Evolutionary conservation across 2,113 vertebrate species (phyloP).

Genomic region (Ochotona curzoniae): DNA sequence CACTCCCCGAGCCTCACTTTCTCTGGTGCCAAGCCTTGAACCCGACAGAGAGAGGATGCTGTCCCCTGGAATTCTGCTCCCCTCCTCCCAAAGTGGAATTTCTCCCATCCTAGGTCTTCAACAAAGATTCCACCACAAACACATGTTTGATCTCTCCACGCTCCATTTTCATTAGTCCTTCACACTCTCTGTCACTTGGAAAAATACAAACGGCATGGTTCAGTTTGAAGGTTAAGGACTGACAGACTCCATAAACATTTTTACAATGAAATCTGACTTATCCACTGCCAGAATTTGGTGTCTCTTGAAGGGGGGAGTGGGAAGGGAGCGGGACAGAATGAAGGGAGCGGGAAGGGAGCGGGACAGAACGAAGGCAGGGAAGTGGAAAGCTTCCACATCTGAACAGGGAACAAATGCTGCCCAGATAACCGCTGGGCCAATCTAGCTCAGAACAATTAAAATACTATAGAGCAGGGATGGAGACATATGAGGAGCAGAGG

Average conservation of each 20-base stretch:
- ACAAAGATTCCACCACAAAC: slow-evolving; percentile 74
- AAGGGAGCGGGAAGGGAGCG: slow-evolving; percentile 34
- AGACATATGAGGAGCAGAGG: not conserved
- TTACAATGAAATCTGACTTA: slow-evolving; percentile 81
- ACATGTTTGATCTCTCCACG: slow-evolving; percentile 81
- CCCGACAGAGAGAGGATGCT: not conserved
- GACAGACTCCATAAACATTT: slow-evolving; percentile 86
- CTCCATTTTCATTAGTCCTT: slow-evolving; percentile 84
- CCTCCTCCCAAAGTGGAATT: slow-evolving; percentile 50
- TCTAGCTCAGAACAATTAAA: not conserved
- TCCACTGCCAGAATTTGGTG: slow-evolving; percentile 81
- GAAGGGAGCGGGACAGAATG: not conserved
- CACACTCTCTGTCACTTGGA: slow-evolving; percentile 84
- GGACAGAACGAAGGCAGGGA: slow-evolving; percentile 22
- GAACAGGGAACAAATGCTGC: slow-evolving; percentile 66
- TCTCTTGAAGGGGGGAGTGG: slow-evolving; percentile 24
- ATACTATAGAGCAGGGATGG: not conserved
- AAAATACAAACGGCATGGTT: slow-evolving; percentile 85
- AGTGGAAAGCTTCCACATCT: slow-evolving; percentile 48
- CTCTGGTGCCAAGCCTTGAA: slow-evolving; percentile 1
- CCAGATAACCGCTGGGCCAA: not conserved
- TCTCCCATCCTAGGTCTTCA: slow-evolving; percentile 72
- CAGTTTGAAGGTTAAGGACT: slow-evolving; percentile 85
- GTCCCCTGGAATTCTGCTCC: slow-evolving; percentile 19
- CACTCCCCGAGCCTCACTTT: not conserved